Evolutionary conservation across 2,888 invertebrate species (phyloP), one percentile per base, ranked within the genome.

Genomic region (Lasioglossum vierecki): DNA sequence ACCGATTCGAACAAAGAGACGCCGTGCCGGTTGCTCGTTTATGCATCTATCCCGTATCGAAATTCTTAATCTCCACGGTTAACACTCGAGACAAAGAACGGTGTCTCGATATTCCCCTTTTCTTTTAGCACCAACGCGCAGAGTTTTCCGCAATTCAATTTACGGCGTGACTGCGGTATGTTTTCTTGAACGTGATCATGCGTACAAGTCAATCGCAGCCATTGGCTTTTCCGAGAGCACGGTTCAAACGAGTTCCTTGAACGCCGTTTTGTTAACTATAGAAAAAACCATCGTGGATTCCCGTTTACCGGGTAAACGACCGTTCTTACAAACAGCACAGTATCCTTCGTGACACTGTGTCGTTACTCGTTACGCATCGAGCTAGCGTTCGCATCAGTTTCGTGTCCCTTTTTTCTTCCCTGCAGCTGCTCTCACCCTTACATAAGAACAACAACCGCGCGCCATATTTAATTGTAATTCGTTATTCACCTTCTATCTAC

Each of bases 1-100:
- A 74, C 49, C 39, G 41, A 76, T 68, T 70, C 79, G 63, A 88
- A 86, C 89, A 86, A 88, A 89, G 88, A 79, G 85, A 84, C 73
- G 76, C 66, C 70, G 68, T 68, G 68, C 57, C 74, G 63, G 70
- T 68, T 53, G 44, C 26, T 39, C 53, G 57, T 57, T 57, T 26
- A 44, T 68, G 57, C 68, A 49, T 66, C 46, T 30, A 30, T 75
- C 11, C 44, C n/a, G 18, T 18, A 72, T 60, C 15, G 22, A 60
- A 68, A 76, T 35, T 22, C 68, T 63, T 30, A 18, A 68, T 22
- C 73, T 82, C 49, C 13, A 49, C 60, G 22, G 44, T 44, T 2
- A 35, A 76, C 60, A 68, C 5, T 26, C n/a, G 41, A 76, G 70
- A 85, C 85, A 83, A 83, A 83, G 84, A 63, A 13, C 68, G 35